Conservation (phyloP, 1,140 invertebrate genomes). For the Danaus melanippus region DNA sequence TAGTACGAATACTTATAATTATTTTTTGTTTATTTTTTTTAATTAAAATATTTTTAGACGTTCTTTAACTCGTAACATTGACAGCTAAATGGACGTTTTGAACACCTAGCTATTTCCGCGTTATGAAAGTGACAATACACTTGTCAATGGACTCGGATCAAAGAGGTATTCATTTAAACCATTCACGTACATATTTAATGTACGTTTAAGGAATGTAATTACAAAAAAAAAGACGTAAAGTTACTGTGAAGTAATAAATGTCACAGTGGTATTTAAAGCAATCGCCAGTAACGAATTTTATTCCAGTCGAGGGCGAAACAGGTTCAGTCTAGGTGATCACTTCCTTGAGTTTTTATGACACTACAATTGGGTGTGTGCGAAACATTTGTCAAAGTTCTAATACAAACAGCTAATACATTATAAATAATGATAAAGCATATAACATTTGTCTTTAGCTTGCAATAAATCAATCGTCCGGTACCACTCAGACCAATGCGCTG, state of each 20-base stretch:
- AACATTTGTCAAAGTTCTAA: slow-evolving; percentile 11
- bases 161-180: no score
- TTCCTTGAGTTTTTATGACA: slow-evolving; percentile 48
- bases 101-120: no score
- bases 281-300: slow-evolving; percentile 37
- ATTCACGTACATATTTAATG: background rate
- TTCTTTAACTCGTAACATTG: no score
- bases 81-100: no score
- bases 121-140: slow-evolving; percentile 6
- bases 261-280: slow-evolving; percentile 59
- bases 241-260: slow-evolving; percentile 46
- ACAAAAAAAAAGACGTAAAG: slow-evolving; percentile 7
- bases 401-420: no score
- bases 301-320: slow-evolving; percentile 51
- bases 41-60: no score
- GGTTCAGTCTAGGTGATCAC: slow-evolving; percentile 32
- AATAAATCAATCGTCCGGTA: no score
- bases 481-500: no score
- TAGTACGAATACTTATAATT: background rate
- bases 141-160: no score
- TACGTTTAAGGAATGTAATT: slow-evolving; percentile 1
- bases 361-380: slow-evolving; percentile 26
- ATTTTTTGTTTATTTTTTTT: background rate
- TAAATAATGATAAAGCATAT: no score
- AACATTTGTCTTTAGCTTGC: no score